Conservation (phyloP, 2,113 vertebrate genomes). For the Ornithorhynchus anatinus region DNA sequence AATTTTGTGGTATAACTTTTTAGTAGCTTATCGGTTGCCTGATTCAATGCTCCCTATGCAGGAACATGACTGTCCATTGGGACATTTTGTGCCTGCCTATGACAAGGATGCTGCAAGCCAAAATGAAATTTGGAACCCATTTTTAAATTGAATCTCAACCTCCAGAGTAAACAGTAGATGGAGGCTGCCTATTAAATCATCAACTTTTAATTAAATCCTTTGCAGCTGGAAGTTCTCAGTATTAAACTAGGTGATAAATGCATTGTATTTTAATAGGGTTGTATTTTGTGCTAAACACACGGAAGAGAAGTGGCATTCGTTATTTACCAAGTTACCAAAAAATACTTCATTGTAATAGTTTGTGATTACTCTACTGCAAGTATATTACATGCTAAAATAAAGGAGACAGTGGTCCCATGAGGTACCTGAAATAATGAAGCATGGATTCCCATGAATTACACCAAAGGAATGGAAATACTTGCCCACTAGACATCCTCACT, state of each 20-base stretch:
- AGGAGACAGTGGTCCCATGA: background rate
- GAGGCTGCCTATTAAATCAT: constrained; percentile 75
- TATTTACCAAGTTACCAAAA: constrained; percentile 20
- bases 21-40: background rate
- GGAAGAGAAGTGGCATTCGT: constrained; percentile 26
- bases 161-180: constrained; percentile 67
- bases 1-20: background rate
- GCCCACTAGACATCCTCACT: no score
- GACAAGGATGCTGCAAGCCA: constrained; percentile 50
- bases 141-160: constrained; percentile 70
- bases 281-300: constrained; percentile 56
- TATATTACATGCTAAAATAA: background rate
- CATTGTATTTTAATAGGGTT: constrained; percentile 65
- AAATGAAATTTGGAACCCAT: constrained; percentile 66
- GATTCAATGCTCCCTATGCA: background rate
- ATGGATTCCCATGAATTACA: no score
- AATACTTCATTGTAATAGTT: constrained; percentile 15
- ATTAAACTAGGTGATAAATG: constrained; percentile 65
- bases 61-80: constrained; percentile 13
- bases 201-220: constrained; percentile 77
- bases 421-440: background rate
- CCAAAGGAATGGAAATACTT: no score
- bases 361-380: constrained; percentile 33
- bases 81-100: constrained; percentile 13
- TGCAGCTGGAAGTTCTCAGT: constrained; percentile 56